Base-by-base conservation (phyloP, 2,888 invertebrate genomes). In the Lysandra coridon region DNA sequence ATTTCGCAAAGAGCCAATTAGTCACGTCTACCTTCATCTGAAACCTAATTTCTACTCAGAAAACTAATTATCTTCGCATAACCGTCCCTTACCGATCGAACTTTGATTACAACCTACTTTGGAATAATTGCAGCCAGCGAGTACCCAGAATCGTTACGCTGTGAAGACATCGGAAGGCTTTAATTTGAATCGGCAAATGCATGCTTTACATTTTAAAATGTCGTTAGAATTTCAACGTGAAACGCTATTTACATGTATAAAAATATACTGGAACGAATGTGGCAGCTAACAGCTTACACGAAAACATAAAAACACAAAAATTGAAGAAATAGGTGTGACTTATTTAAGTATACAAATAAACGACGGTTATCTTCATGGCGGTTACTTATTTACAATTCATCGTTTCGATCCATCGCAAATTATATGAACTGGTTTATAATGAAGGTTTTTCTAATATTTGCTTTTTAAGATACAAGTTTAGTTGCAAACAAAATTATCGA, bases 1-100 rank as follows among this genome's bases (percentile, higher is more conserved):
- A 69, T 69, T 69, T 69, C 33, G 33, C 69, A 69, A 33, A 69
- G 33, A 69, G 69, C 69, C 69, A 69, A 69, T 69, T 69, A 69
- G 69, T 37, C 33, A 33, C 69, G 69, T 69, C 69, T 69, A 69
- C 37, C 37, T 37, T 69, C 69, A 69, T 69, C 33, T 33, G 33
- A 69, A 69, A 33, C 5, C 69, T 69, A 37, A 69, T 37, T 69
- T 69, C 69, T 69, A 69, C 69, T 33, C 33, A 37, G 69, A 33
- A 69, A 69, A 69, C 69, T 69, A 69, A 69, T 69, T 69, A 69
- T 69, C 33, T 69, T 69, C 69, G 14, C 14, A 69, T 69, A 33
- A 69, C 33, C 69, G 69, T 69, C 33, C 33, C 33, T 37, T 37
- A 69, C 69, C 69, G 14, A 69, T 69, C 69, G 33, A 69, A 69